phyloP scores from a whole-genome alignment of 2,113 vertebrate genomes.

The Grus americana region DNA sequence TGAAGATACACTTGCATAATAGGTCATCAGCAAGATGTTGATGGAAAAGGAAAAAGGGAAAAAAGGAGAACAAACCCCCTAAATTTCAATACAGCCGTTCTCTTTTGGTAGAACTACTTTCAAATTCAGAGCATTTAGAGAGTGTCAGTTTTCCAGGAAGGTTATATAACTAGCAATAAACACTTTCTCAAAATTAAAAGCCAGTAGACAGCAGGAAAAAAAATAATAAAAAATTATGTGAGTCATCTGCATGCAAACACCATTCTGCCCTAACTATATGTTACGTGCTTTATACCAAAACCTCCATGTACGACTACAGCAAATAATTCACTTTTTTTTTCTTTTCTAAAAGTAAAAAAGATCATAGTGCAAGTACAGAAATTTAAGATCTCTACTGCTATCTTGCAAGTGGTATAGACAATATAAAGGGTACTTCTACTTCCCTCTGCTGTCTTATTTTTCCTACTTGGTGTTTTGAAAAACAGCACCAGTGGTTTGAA shows the following conservation, averaged over 20 bases:
- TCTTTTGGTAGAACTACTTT: neutral
- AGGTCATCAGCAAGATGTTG: neutral
- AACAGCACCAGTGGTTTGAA: neutral
- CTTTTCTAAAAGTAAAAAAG: neutral
- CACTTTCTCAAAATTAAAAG: neutral
- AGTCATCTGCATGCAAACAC: neutral
- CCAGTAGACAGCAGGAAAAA: neutral
- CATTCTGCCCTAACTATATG: neutral
- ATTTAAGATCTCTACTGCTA: neutral
- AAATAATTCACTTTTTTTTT: neutral
- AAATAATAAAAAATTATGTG: too few species aligned
- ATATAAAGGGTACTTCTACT: neutral
- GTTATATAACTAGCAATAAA: neutral
- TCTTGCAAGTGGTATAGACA: neutral
- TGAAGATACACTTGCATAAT: neutral
- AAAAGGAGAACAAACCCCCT: too few species aligned
- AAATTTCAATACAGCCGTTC: neutral
- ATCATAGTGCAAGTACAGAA: neutral
- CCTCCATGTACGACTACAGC: neutral
- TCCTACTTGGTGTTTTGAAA: neutral
- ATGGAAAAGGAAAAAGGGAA: neutral
- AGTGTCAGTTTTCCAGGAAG: neutral
- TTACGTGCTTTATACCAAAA: neutral
- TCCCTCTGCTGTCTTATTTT: neutral
- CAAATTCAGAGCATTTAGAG: neutral